Base-by-base conservation (phyloP, 1,140 invertebrate genomes). In the Araneus ventricosus region DNA sequence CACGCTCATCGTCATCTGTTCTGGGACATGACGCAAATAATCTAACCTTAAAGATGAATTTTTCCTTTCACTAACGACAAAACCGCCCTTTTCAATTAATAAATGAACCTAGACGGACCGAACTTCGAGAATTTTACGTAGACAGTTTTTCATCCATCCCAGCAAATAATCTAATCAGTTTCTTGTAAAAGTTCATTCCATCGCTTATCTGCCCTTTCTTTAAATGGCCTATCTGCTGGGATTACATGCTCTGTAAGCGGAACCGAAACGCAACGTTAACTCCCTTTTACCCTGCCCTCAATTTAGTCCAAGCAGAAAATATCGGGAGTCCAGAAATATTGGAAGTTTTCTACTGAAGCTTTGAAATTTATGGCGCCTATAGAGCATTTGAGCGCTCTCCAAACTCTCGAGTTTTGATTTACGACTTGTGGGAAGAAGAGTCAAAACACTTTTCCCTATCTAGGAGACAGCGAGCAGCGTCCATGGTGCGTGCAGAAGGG, bases 311-410 rank as follows among this genome's bases (percentile, higher is more conserved):
- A n/a, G 39, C 45, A 84, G 45, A 52, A 84, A 84, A 52, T 45
- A 84, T 84, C 39, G 80, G 80, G 75, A 8, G 70, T 75, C 70
- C 70, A 75, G 70, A 75, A 75, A 75, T 75, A 75, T 75, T 75
- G 70, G 70, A 75, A 75, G 70, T 75, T 75, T 75, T 34, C 27
- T 17, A 20, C 14, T 22, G 70, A 34, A 75, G 70, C 27, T 75
- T 37, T 75, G 70, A 34, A 75, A 75, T 75, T 75, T 75, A 75
- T 75, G 70, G 17, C 30, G 17, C 70, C n/a, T 37, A 37, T 75
- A 75, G 70, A 75, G 70, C 70, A 75, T 75, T 34, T 75, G 30
- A 75, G 70, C 34, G 70, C 37, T 34, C 34, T 37, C 70, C 70
- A 75, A 75, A 75, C 70, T 75, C 30, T 30, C 20, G 27, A 20